These are phyloP conservation scores for Belonocnema kinseyi DNA, from an alignment of 1,140 invertebrate species.

Conservation along the genomic window DNA sequence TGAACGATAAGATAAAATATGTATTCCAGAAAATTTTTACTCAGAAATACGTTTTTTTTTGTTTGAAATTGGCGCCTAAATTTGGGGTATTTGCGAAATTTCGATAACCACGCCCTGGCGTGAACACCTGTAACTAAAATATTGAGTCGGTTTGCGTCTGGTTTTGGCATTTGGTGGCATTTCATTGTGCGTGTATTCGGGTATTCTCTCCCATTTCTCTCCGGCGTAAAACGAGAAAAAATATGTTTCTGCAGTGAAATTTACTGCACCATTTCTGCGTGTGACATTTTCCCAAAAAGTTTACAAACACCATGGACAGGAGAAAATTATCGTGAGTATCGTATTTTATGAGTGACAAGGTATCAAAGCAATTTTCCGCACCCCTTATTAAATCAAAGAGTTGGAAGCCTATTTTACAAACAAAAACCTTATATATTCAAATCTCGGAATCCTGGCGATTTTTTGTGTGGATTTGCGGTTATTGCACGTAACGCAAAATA, in stretches of 20 bases:
- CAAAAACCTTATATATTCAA: background rate
- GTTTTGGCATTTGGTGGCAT: constrained; percentile 40
- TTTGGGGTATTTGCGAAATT: background rate
- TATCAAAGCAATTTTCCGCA: background rate
- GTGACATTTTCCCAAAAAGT: constrained; percentile 14
- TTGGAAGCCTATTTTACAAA: background rate
- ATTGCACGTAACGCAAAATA: background rate
- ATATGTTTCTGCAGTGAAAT: constrained; percentile 46
- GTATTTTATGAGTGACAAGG: constrained; percentile 32
- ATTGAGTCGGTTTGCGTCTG: constrained; percentile 51
- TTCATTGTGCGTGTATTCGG: background rate
- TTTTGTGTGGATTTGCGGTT: background rate
- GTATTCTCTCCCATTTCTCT: constrained; percentile 45
- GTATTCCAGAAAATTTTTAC: too few species aligned
- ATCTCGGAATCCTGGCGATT: too few species aligned
- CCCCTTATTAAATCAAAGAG: background rate
- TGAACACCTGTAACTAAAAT: constrained; percentile 61
- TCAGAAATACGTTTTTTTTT: background rate
- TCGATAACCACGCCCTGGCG: constrained; percentile 40
- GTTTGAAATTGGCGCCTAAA: background rate
- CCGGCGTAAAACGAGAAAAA: constrained; percentile 44
- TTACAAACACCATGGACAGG: constrained; percentile 70
- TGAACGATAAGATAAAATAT: too few species aligned
- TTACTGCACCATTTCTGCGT: background rate
- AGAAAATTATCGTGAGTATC: constrained; percentile 78